These are phyloP conservation scores for Cynopterus brachyotis DNA, from an alignment of 2,113 vertebrate genomes.

Conservation along the genomic window DNA sequence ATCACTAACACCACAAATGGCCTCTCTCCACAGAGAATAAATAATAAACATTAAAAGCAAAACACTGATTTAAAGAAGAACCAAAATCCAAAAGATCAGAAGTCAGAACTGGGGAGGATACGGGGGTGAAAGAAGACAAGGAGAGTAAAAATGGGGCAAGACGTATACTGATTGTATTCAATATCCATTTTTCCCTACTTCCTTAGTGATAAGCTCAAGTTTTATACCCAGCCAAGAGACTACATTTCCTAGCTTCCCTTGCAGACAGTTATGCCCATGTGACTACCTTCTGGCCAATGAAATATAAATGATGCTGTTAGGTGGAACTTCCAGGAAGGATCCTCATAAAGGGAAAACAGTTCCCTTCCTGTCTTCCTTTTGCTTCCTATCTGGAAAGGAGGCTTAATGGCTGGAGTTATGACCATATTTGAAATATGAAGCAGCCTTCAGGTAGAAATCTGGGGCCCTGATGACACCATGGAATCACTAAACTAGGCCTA, in stretches of 20 bases:
- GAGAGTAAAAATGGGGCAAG: not conserved
- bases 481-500: not conserved
- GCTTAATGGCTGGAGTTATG: not conserved
- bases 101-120: not conserved
- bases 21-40: not conserved
- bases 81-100: not conserved
- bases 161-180: not conserved
- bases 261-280: not conserved
- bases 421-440: not conserved
- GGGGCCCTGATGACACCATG: not conserved
- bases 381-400: not conserved
- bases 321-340: not conserved
- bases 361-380: not conserved
- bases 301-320: not conserved
- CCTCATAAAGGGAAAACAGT: not conserved
- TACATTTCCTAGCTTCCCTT: not conserved
- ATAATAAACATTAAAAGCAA: not conserved
- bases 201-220: not conserved
- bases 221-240: not conserved
- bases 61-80: not conserved
- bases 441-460: not conserved
- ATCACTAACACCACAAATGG: not conserved
- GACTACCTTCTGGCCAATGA: not conserved
- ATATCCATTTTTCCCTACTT: not conserved
- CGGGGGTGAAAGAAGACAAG: not conserved